Base-by-base conservation (phyloP, 2,113 vertebrate genomes). In the Myxocyprinus asiaticus region DNA sequence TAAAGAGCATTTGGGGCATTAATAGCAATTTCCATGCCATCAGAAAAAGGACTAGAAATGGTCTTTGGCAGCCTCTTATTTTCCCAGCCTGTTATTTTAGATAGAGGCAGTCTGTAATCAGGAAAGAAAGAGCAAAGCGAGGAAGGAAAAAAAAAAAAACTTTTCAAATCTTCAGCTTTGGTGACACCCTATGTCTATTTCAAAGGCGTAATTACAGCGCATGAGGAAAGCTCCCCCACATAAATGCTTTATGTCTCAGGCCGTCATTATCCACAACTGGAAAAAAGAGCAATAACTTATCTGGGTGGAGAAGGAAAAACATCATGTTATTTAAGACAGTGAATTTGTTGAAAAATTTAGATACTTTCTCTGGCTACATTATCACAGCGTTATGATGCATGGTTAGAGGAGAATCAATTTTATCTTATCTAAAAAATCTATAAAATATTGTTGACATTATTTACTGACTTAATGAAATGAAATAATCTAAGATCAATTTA, bases 61-160 rank as follows among this genome's bases (percentile, higher is more conserved):
- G 89, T 88, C 82, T 90, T 88, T 99, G 96, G 95, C 96, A 98
- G 93, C 94, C 96, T 94, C 95, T 98, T 95, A 98, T 98, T 97
- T 93, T 95, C 89, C 92, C 94, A 98, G 94, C 95, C 96, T 98
- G 94, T 98, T 96, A 99, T 98, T 98, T 98, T 88, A 93, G 91
- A 94, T 93, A 94, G 94, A 94, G 93, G 93, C 94, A 94, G 94
- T 95, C 94, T 95, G 92, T 96, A 96, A 97, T 96, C 94, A 96
- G 92, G 95, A 89, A 83, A 86, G 82, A 77, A 82, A 79, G 78
- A 76, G 81, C 83, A 65, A 67, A 82, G 66, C 7, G 72, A 62
- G 61, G 67, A 76, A 66, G 67, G 73, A 83, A 81, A 81, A 87
- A 95, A 83, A 81, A 81, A 87, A 95, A 94, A 94, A 92, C 93